Evolutionary conservation across 2,113 vertebrate genomes (phyloP), one percentile per base, ranked within the genome.

Genomic region (Ranitomeya variabilis): DNA sequence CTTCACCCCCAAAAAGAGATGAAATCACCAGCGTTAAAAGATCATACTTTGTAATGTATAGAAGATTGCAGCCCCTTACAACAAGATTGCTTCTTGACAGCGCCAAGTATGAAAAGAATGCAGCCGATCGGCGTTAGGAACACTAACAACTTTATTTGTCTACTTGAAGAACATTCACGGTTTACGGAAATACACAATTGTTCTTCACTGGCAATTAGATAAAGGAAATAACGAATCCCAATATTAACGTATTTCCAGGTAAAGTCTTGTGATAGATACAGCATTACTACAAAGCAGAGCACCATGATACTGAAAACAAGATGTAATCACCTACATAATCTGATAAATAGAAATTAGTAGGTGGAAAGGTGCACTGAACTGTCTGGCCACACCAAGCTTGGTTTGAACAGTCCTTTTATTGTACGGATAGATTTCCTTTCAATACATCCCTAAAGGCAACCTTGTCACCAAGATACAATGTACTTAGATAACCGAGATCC

Each of bases 111-210:
- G 11, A 77, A 9, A 73, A 55, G 19, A 78, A 52, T 23, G 59
- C 62, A 66, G 18, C 45, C 21, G 13, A 37, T 83, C 16, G 81
- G 11, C 19, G 26, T 83, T 54, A 23, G 13, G 51, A 83, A 69
- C 81, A 83, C 19, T 83, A 83, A 83, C 69, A 83, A 54, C 21
- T 83, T 83, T 83, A 83, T 83, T 83, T 16, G 71, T 74, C 19
- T 10, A 74, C 78, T 80, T 6, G 14, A 80, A 55, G 77, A 57
- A 80, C 78, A 60, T 31, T 80, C 23, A 60, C 55, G 57, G 55
- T 80, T 59, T 60, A 80, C 55, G 60, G 78, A 80, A 80, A 80
- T 59, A 31, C 52, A 80, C 23, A 59, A 59, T 11, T 55, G 19
- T 79, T 57, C 77, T 57, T 57, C 6, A 55, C 77, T 14, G 77